A percentile compares a stretch with the other conserved stretches of the same genome.
These are phyloP conservation scores for Blomia tropicalis DNA, from an alignment of 2,888 invertebrate genomes.

Conservation along the genomic window DNA sequence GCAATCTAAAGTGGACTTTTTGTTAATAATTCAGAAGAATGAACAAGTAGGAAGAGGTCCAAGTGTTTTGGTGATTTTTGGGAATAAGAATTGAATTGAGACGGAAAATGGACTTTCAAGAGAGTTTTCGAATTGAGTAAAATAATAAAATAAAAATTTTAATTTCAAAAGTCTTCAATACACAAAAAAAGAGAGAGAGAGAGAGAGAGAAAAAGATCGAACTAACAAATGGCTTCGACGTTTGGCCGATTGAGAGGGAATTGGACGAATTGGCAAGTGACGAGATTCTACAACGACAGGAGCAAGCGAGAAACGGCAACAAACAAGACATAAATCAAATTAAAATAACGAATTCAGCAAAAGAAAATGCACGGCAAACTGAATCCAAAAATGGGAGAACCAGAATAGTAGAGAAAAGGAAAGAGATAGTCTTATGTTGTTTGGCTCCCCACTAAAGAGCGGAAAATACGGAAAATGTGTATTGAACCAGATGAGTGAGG, in stretches of 20 bases:
- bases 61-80: too few relatives aligned
- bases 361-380: background rate
- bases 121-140: background rate
- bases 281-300: background rate
- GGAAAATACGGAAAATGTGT: too few relatives aligned
- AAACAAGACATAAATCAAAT: slow-evolving; percentile 16
- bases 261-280: too few relatives aligned
- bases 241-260: background rate
- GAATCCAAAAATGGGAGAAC: background rate
- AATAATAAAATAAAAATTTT: background rate
- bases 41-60: too few relatives aligned
- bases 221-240: background rate
- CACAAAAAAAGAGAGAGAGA: background rate
- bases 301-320: background rate
- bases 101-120: background rate
- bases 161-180: too few relatives aligned
- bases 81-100: background rate
- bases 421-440: too few relatives aligned
- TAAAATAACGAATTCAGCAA: slow-evolving; percentile 18
- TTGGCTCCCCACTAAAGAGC: too few relatives aligned
- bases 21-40: too few relatives aligned
- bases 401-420: background rate
- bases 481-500: too few relatives aligned
- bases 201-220: background rate
- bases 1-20: too few relatives aligned